These are phyloP conservation scores for Rhingia campestris DNA, from an alignment of 2,888 invertebrate genomes.

Conservation along the genomic window DNA sequence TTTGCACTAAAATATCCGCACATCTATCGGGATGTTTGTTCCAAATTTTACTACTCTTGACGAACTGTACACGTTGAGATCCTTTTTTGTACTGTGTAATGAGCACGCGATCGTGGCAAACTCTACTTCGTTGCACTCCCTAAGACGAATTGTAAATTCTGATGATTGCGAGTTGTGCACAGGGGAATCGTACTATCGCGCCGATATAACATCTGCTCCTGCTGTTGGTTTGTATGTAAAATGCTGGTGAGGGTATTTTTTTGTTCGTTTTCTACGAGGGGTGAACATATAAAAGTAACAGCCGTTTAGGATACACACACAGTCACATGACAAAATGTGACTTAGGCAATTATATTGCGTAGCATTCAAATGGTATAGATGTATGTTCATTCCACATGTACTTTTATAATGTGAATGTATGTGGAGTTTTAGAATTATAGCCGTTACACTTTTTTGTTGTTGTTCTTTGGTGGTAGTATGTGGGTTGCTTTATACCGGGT, in stretches of 20 bases:
- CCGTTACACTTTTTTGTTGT: conserved; percentile 62
- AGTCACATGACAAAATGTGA: conserved; percentile 49
- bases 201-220: conserved; percentile 68
- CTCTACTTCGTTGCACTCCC: conserved; percentile 40
- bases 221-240: conserved; percentile 60
- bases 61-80: conserved; percentile 58
- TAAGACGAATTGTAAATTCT: conserved; percentile 42
- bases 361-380: conserved; percentile 45
- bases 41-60: conserved; percentile 15
- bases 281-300: conserved; percentile 68
- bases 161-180: conserved; percentile 28
- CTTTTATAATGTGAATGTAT: neutral
- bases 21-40: neutral
- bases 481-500: conserved; percentile 45
- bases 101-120: conserved; percentile 67
- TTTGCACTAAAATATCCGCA: conserved; percentile 1
- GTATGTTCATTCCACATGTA: conserved; percentile 16
- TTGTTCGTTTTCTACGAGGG: conserved; percentile 45
- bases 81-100: conserved; percentile 70
- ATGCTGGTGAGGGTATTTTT: conserved; percentile 65
- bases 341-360: conserved; percentile 39
- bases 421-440: conserved; percentile 56
- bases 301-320: conserved; percentile 53
- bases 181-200: conserved; percentile 22
- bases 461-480: conserved; percentile 23